Evolutionary conservation across 2,113 vertebrate genomes (phyloP).

Genomic region (Xyrauchen texanus): DNA sequence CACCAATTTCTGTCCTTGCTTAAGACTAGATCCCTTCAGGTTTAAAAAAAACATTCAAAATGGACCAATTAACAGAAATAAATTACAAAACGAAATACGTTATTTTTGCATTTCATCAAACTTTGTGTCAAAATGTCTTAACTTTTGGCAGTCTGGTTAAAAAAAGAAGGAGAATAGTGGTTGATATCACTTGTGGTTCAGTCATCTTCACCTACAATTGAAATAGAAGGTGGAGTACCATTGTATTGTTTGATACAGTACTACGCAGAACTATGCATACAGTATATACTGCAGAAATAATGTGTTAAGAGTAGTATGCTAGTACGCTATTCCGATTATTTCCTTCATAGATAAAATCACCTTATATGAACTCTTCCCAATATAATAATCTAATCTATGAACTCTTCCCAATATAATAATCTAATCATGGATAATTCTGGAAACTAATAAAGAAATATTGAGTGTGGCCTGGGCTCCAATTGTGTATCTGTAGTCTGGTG

Average conservation of each 20-base stretch:
- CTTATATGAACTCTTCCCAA: too few species aligned
- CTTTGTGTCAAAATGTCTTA: too few species aligned
- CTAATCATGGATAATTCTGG: too few species aligned
- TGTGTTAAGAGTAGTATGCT: background rate
- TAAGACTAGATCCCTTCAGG: background rate
- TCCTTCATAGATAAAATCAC: too few species aligned
- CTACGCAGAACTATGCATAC: background rate
- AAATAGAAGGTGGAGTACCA: background rate
- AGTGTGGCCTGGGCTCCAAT: constrained; percentile 33
- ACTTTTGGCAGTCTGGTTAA: too few species aligned
- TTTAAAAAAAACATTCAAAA: background rate
- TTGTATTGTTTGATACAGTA: background rate
- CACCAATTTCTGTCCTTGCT: background rate
- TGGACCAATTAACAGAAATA: background rate
- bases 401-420: too few species aligned
- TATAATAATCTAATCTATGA: too few species aligned
- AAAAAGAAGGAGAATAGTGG: too few species aligned
- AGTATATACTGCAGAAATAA: background rate
- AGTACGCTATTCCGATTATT: background rate
- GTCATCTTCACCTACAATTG: too few species aligned
- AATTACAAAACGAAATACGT: background rate
- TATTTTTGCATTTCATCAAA: background rate
- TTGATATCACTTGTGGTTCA: too few species aligned
- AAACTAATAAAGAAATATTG: background rate
- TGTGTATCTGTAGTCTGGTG: constrained; percentile 23